phyloP scores from a whole-genome alignment of 2,113 vertebrate species.

The Menidia beryllina region DNA sequence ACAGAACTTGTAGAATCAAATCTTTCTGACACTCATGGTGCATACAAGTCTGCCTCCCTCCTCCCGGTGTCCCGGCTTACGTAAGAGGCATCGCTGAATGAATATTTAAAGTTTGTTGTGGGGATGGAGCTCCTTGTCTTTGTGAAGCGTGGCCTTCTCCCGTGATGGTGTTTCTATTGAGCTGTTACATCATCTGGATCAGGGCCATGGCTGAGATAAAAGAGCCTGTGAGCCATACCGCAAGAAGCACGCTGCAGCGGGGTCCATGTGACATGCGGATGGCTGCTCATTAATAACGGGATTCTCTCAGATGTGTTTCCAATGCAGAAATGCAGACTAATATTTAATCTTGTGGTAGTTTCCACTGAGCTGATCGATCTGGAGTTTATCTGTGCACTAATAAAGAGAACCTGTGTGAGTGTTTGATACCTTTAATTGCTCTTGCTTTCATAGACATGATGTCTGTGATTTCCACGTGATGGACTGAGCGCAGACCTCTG shows the following conservation, averaged over 20 bases:
- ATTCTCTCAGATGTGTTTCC: constrained; percentile 60
- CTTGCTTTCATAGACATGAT: background rate
- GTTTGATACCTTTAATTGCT: constrained; percentile 5
- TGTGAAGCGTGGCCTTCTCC: constrained; percentile 45
- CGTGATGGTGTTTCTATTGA: constrained; percentile 67
- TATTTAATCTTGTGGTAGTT: constrained; percentile 37
- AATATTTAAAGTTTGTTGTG: constrained; percentile 79
- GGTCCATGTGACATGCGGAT: constrained; percentile 57
- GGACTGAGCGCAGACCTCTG: background rate
- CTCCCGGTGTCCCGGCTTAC: constrained; percentile 56
- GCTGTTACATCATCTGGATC: constrained; percentile 75
- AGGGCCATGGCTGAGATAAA: constrained; percentile 60
- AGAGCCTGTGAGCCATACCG: constrained; percentile 49
- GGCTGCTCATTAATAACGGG: constrained; percentile 63
- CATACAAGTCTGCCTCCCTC: constrained; percentile 40
- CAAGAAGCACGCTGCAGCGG: constrained; percentile 50
- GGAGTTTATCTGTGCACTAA: constrained; percentile 22
- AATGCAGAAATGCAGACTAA: constrained; percentile 42
- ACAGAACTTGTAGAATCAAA: constrained; percentile 41
- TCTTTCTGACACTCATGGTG: constrained; percentile 19
- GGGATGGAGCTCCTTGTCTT: constrained; percentile 39
- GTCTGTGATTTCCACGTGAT: constrained; percentile 11
- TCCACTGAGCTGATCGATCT: constrained; percentile 28
- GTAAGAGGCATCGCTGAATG: constrained; percentile 70
- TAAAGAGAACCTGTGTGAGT: constrained; percentile 6